These are phyloP conservation scores for Melanchra persicariae DNA, from an alignment of 2,888 invertebrate species.

Conservation along the genomic window DNA sequence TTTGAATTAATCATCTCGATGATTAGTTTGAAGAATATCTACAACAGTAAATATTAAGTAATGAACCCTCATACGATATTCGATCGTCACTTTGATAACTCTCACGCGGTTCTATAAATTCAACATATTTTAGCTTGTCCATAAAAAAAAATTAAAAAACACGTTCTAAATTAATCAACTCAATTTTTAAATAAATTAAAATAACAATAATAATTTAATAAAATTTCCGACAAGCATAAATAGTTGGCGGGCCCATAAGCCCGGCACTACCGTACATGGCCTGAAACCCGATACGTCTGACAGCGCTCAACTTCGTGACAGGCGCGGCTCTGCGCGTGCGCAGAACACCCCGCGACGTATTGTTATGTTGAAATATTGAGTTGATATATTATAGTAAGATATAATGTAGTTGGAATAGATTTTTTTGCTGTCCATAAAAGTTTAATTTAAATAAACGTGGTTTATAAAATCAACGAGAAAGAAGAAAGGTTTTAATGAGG, in stretches of 20 bases:
- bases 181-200: constrained; percentile 20
- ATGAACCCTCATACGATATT: neutral
- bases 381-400: constrained; percentile 41
- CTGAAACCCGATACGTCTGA: constrained; percentile 70
- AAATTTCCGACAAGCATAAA: constrained; percentile 51
- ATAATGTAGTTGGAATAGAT: neutral
- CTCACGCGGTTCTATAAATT: too few species aligned
- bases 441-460: too few species aligned
- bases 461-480: too few species aligned
- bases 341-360: constrained; percentile 54
- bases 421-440: neutral
- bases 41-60: too few species aligned
- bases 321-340: constrained; percentile 65
- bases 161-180: neutral
- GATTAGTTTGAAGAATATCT: neutral
- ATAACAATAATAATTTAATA: constrained; percentile 22
- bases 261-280: constrained; percentile 64
- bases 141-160: neutral
- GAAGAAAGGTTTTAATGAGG: neutral
- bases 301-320: constrained; percentile 67
- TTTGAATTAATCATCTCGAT: neutral
- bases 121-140: neutral
- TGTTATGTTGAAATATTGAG: constrained; percentile 54
- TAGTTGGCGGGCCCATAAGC: constrained; percentile 47
- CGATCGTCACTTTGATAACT: neutral